phyloP scores from a whole-genome alignment of 2,888 invertebrate species.

The Epistrophe grossulariae region DNA sequence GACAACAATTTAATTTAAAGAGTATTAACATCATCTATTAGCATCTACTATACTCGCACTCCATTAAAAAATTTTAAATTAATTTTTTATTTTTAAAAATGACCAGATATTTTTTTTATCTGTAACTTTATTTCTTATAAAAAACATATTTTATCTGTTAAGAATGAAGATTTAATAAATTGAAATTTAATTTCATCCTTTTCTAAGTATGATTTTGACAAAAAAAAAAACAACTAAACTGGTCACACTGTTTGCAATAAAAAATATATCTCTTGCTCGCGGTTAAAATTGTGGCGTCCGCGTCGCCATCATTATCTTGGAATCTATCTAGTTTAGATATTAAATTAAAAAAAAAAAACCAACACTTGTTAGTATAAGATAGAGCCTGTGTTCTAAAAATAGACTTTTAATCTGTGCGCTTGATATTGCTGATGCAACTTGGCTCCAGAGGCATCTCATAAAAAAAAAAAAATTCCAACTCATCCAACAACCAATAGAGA shows the following conservation, averaged over 20 bases:
- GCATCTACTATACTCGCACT: no score
- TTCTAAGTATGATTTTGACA: no score
- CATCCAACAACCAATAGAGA: slow-evolving; percentile 9
- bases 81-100: no score
- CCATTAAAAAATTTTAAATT: no score
- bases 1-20: no score
- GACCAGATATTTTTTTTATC: no score
- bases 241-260: slow-evolving; percentile 1
- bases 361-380: slow-evolving; percentile 53
- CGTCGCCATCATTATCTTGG: slow-evolving; percentile 47
- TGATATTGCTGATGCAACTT: no score
- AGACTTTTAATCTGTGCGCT: slow-evolving; percentile 54
- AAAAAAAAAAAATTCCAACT: neutral
- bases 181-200: no score
- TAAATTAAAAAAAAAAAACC: neutral
- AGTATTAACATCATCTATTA: no score
- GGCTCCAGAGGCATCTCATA: neutral
- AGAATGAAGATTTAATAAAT: no score
- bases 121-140: no score
- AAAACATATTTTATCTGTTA: no score
- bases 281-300: slow-evolving; percentile 9
- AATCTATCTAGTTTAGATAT: slow-evolving; percentile 67
- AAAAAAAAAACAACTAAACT: neutral
- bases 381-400: slow-evolving; percentile 64
- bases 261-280: neutral